Base-by-base conservation (phyloP, 2,113 vertebrate species). In the Amphilophus citrinellus region DNA sequence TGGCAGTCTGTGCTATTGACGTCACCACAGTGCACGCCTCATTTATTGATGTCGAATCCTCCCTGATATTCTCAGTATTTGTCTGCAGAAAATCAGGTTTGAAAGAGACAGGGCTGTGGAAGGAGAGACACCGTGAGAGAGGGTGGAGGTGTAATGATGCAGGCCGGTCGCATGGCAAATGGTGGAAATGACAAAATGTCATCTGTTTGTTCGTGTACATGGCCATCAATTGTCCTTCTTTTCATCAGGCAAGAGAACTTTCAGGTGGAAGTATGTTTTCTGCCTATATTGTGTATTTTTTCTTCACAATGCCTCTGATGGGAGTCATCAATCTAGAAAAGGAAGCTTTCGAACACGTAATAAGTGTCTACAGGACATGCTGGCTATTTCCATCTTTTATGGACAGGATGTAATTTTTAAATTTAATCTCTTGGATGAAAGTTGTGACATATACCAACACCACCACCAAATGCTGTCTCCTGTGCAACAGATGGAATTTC, bases 41-140 rank as follows among this genome's bases (percentile, higher is more conserved):
- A 57, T 84, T 89, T 87, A 90, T 82, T 71, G 79, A 87, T 80
- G 39, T 7, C 39, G 57, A 88, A 79, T 80, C 42, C 65, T 68
- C 65, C 53, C 62, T 32, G 79, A 86, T 79, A 80, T 44, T 79
- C 42, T 80, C 37, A 27, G 20, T 71, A 61, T 81, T 56, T 63
- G 79, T 80, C 85, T 62, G 27, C 32, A 66, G 81, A 92, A 77
- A 85, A 84, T 79, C 82, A 80, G 15, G 53, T 87, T 78, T 61
- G 63, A 81, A 78, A 76, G 81, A 79, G 77, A 80, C 44, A 62
- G 73, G 44, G 78, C 61, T 39, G 42, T 66, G 50, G 85, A 37
- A 89, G 83, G 0, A 79, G 42, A 57, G 60, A 37, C 37, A 37
- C 39, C 44, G 18, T 17, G 14, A 68, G 30, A 17, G 18, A 58